Base-by-base conservation (phyloP, 1,140 invertebrate species). In the Aphis craccivora region DNA sequence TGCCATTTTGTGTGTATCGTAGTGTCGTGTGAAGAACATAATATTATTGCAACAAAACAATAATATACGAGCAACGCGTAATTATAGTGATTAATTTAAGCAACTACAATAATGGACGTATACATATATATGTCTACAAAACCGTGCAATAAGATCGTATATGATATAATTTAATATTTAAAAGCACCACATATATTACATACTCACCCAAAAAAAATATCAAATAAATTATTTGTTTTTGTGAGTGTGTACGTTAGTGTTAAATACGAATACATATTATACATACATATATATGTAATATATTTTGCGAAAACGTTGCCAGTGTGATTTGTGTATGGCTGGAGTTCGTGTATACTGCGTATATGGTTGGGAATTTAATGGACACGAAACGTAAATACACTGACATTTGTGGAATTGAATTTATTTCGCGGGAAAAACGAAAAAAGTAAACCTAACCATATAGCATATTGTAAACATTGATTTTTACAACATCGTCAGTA, bases 381-480 rank as follows among this genome's bases (percentile, higher is more conserved):
- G 37, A 83, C 81, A 40, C 81, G 81, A 22, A 40, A 83, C 60
- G 81, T 83, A 83, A 40, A 83, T 40, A 40, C 81, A 88, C 45
- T 51, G 30, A 88, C 86, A 48, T 88, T 51, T 87, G 84, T 35
- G 45, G 22, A 51, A 88, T 88, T 88, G 86, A 51, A 88, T 51
- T 88, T 48, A 51, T 88, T 48, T 51, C n/a, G 45, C 83, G 45
- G 20, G 30, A 35, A 22, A 14, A 43, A 83, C 81, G 81, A 86
- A 86, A 40, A 86, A 40, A 43, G 30, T 43, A 43, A 25, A 86
- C 40, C 18, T 9, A 86, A n/a, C 60, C 30, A 67, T 67, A 67
- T 67, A 67, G 60, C 60, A 67, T 67, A 67, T 43, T 40, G 40
- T 43, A 86, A 25, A 43, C 22, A 43, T 86, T 43, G 83, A 86